Evolutionary conservation across 1,140 invertebrate genomes (phyloP).

Genomic region (Drosophila eugracilis): DNA sequence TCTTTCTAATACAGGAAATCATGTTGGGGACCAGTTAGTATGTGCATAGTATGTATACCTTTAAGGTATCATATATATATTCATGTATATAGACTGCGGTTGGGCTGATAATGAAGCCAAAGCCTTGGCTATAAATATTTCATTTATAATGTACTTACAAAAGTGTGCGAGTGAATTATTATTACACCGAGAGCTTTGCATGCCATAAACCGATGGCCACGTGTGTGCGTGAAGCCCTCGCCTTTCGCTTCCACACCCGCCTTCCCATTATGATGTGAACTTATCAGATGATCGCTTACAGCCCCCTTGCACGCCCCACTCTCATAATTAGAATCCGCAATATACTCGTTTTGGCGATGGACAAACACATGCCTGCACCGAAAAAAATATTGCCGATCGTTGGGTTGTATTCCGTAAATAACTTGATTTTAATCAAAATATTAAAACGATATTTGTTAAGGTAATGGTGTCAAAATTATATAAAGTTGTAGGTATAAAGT

Average conservation of each 20-base stretch:
- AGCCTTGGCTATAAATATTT: conserved; percentile 60
- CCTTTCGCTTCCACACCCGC: not conserved
- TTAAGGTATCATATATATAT: not conserved
- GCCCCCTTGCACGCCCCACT: conserved; percentile 10
- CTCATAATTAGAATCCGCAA: conserved; percentile 53
- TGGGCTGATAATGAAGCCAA: conserved; percentile 53
- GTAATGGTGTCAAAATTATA: too few relatives aligned
- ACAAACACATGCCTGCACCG: conserved; percentile 41
- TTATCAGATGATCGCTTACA: conserved; percentile 48
- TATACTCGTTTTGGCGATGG: conserved; percentile 37
- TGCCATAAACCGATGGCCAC: conserved; percentile 21
- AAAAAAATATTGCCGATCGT: not conserved
- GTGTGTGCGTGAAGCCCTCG: conserved; percentile 11
- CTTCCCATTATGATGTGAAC: conserved; percentile 13
- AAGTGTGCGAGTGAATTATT: conserved; percentile 41
- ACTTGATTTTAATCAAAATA: not conserved
- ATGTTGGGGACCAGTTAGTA: not conserved
- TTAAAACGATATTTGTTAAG: too few relatives aligned
- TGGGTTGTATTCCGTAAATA: not conserved
- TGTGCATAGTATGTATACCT: conserved; percentile 1
- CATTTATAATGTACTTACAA: conserved; percentile 48
- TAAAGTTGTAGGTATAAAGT: too few relatives aligned
- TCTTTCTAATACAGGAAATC: conserved; percentile 9
- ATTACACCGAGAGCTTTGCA: conserved; percentile 36
- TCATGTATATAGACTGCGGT: conserved; percentile 8